These are phyloP conservation scores for Epinephelus coioides DNA, from an alignment of 2,797 vertebrate species.

Conservation along the genomic window DNA sequence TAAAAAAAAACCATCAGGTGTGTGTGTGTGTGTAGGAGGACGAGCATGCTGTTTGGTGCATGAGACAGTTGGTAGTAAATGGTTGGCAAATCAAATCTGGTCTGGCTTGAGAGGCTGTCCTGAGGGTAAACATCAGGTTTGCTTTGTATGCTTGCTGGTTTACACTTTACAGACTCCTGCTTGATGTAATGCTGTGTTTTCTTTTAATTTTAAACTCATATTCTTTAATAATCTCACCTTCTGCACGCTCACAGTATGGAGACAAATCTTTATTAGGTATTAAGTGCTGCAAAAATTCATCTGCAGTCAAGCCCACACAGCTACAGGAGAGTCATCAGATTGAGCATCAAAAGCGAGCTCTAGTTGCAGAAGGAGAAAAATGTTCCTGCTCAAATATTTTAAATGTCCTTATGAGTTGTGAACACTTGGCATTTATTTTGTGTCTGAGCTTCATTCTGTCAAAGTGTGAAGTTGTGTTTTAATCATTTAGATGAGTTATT, in stretches of 20 bases:
- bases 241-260: background rate
- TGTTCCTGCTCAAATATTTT: constrained; percentile 1
- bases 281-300: constrained; percentile 9
- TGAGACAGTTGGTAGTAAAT: constrained; percentile 70
- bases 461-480: constrained; percentile 30
- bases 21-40: constrained; percentile 48
- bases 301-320: constrained; percentile 4
- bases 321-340: background rate
- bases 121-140: constrained; percentile 64
- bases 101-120: constrained; percentile 67
- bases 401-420: background rate
- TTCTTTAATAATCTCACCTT: constrained; percentile 12
- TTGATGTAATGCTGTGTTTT: constrained; percentile 5
- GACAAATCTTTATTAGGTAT: constrained; percentile 10
- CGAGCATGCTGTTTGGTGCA: constrained; percentile 42
- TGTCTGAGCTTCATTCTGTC: constrained; percentile 17
- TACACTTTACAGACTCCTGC: constrained; percentile 39
- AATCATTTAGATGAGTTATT: constrained; percentile 24
- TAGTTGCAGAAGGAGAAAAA: constrained; percentile 7
- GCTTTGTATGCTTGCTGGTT: constrained; percentile 44
- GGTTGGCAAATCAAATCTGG: constrained; percentile 72
- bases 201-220: constrained; percentile 15
- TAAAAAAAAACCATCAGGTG: constrained; percentile 15
- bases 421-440: constrained; percentile 18
- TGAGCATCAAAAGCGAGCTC: background rate